Conservation (phyloP, 64 coral and sea anemone species). For the Astreopora myriophthalma region DNA sequence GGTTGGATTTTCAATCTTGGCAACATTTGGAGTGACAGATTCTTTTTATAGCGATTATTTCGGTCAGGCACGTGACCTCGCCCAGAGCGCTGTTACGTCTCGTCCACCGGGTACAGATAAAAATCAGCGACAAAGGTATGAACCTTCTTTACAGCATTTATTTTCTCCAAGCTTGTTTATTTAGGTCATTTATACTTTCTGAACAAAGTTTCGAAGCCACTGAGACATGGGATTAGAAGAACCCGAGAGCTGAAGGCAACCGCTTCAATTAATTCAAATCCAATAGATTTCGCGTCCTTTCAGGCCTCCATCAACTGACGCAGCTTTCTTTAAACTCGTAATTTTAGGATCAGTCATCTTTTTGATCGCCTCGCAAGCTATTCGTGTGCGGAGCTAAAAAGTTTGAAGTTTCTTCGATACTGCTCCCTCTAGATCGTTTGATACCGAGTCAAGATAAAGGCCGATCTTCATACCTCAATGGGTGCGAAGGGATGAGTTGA, state of each 20-base stretch:
- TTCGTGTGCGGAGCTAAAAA: no score
- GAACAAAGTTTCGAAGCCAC: neutral
- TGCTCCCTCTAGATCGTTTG: no score
- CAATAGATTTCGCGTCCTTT: no score
- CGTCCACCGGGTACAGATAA: neutral
- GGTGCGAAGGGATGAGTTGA: no score
- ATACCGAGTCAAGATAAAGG: no score
- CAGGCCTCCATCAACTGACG: no score
- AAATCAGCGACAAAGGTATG: neutral
- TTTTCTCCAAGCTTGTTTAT: neutral
- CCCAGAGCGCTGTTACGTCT: neutral
- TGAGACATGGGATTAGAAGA: neutral
- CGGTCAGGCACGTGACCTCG: neutral
- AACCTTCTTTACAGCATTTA: neutral
- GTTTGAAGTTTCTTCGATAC: no score
- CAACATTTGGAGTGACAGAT: neutral
- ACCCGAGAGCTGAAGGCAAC: neutral
- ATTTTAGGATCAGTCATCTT: no score
- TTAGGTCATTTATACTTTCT: neutral
- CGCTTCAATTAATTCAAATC: neutral
- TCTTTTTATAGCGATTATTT: slow-evolving; percentile 17
- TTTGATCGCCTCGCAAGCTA: no score
- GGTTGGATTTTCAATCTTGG: neutral
- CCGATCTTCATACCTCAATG: no score
- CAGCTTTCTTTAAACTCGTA: no score